Percentiles rank a stretch among this genome's conserved stretches.
phyloP scores from a whole-genome alignment of 1,140 invertebrate species.

The Hyles euphorbiae region DNA sequence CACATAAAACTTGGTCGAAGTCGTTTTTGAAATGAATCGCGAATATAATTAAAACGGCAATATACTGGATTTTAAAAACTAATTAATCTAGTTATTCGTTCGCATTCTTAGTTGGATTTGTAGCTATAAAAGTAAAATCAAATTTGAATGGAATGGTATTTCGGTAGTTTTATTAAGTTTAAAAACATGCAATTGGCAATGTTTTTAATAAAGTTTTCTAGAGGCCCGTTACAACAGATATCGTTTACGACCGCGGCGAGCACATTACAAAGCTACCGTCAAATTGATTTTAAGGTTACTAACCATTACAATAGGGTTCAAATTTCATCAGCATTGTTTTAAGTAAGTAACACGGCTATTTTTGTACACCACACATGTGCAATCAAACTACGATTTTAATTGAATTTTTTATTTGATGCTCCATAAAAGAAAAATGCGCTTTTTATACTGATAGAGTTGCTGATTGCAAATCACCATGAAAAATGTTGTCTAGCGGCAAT shows the following conservation, averaged over 20 bases:
- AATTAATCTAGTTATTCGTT: too few species aligned
- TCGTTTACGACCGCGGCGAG: slow-evolving; percentile 1
- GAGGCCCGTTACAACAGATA: slow-evolving; percentile 3
- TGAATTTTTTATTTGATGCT: background rate
- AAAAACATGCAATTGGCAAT: slow-evolving; percentile 10
- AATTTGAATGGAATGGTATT: background rate
- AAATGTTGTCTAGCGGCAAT: background rate
- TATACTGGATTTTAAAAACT: too few species aligned
- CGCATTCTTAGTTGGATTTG: background rate
- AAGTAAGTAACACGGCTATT: slow-evolving; percentile 1
- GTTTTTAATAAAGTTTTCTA: slow-evolving; percentile 6
- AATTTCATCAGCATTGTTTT: background rate
- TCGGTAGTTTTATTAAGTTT: background rate
- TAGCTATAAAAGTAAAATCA: slow-evolving; percentile 1
- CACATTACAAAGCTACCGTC: background rate
- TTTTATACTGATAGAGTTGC: background rate
- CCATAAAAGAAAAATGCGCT: slow-evolving; percentile 2
- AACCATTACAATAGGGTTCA: background rate
- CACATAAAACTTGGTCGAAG: too few species aligned
- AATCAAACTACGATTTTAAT: slow-evolving; percentile 7
- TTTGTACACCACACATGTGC: slow-evolving; percentile 3
- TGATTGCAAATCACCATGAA: slow-evolving; percentile 8
- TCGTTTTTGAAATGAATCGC: too few species aligned
- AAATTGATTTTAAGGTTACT: background rate
- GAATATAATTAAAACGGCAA: too few species aligned